A percentile compares a stretch with the other conserved stretches of the same genome.
Evolutionary conservation across 92 coral and sea anemone species (phyloP).

Genomic region (Muricea muricata): DNA sequence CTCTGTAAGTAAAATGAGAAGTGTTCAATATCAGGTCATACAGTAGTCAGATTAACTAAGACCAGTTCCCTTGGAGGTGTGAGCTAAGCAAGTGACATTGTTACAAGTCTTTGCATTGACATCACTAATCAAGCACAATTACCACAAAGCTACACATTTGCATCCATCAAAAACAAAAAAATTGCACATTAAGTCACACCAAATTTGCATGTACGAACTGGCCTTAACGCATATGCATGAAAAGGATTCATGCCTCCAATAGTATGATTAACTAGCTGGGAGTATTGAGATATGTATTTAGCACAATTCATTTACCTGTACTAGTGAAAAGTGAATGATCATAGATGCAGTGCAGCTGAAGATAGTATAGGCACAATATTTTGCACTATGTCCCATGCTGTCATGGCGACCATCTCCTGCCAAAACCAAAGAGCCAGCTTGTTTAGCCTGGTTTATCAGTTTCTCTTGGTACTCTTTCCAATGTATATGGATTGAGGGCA

Average conservation of each 20-base stretch:
- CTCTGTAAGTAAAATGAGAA: constrained; percentile 3
- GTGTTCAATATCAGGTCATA: too few species aligned
- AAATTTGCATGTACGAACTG: too few species aligned
- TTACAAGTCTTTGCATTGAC: too few species aligned
- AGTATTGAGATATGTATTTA: background rate
- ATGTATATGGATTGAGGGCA: too few species aligned
- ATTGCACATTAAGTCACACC: too few species aligned
- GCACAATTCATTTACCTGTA: constrained; percentile 4
- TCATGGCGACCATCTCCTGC: background rate
- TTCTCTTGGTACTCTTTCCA: constrained; percentile 1
- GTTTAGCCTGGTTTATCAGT: background rate
- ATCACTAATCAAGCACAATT: too few species aligned
- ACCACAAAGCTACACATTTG: too few species aligned
- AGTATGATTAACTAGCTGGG: background rate
- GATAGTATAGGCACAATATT: constrained; percentile 1
- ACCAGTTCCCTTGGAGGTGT: too few species aligned
- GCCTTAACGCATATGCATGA: background rate
- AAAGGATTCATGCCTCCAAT: background rate
- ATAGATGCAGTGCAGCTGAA: background rate
- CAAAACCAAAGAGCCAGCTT: constrained; percentile 21
- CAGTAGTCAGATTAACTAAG: too few species aligned
- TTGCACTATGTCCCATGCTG: background rate
- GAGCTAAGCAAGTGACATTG: too few species aligned
- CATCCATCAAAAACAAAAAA: too few species aligned
- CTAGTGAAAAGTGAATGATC: background rate